Evolutionary conservation across 1,140 invertebrate genomes (phyloP).

Genomic region (Uloborus diversus): DNA sequence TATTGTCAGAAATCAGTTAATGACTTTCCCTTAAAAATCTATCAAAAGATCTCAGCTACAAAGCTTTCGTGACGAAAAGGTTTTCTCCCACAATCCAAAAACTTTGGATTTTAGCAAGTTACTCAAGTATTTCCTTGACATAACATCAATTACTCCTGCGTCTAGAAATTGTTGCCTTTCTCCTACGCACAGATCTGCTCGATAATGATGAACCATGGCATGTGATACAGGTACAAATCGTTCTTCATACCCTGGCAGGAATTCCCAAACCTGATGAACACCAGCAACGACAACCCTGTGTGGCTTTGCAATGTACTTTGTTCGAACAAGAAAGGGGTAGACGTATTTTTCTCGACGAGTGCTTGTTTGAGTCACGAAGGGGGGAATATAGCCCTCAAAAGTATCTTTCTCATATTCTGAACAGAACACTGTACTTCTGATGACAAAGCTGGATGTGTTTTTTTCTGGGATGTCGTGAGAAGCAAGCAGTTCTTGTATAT

Average conservation of each 20-base stretch:
- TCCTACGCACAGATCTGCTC: not conserved
- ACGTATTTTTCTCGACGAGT: constrained; percentile 22
- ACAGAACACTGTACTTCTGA: constrained; percentile 38
- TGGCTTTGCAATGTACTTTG: constrained; percentile 22
- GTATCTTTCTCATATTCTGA: constrained; percentile 5
- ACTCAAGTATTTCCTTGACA: constrained; percentile 33
- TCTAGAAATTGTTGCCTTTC: not conserved
- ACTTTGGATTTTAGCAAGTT: constrained; percentile 17
- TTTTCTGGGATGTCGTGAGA: not conserved
- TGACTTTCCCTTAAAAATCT: too few relatives aligned
- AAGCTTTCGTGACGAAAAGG: too few relatives aligned
- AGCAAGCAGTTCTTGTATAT: constrained; percentile 64
- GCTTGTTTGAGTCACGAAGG: constrained; percentile 21
- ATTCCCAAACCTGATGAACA: constrained; percentile 28
- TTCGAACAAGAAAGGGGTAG: constrained; percentile 17
- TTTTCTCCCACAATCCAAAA: too few relatives aligned
- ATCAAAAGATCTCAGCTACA: too few relatives aligned
- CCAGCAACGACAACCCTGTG: not conserved
- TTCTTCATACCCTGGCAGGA: not conserved
- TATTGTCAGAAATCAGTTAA: too few relatives aligned
- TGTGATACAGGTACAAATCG: not conserved
- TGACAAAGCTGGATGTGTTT: not conserved
- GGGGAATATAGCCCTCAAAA: not conserved
- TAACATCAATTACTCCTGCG: constrained; percentile 12
- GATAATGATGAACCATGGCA: constrained; percentile 37